Evolutionary conservation across 92 coral and sea anemone genomes (phyloP), one percentile per base, ranked within the genome.

Genomic region (Epizoanthus ramosus): DNA sequence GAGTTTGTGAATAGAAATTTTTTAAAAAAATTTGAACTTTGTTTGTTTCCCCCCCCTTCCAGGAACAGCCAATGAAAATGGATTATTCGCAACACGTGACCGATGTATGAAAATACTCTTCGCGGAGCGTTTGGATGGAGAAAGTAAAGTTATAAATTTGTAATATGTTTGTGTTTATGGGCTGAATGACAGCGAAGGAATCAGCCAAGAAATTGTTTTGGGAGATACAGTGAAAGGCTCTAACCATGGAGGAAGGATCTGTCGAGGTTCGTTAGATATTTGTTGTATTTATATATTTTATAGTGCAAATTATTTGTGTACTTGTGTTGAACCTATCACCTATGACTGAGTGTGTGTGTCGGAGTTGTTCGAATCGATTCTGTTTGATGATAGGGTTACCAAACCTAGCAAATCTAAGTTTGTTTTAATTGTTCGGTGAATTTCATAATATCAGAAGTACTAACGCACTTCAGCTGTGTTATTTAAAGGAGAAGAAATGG

Each of bases 41-140:
- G 39, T 68, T 70, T 66, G 75, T 88, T 93, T 93, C 94, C 91
- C 94, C 84, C 84, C 97, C 72, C 24, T 84, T 93, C 68, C 15
- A 57, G 23, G 43, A 45, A 56, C 63, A 81, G 64, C 98, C 98
- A 93, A 93, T 93, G 25, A 77, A 23, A 89, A 73, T 2, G 33
- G 28, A 57, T n/a, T 53, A 33, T 85, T 57, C 9, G 9, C 25
- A n/a, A 50, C 92, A 89, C 84, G 92, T 89, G 92, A 89, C 79
- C 47, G 54, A 63, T 43, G 14, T 8, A 10, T 47, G 54, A 47
- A 43, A 47, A 47, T 8, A 47, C 15, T 10, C 54, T 69, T 41
- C 84, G 63, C 45, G 83, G 94, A 93, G 91, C 92, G 93, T 92
- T 92, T 89, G 90, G 88, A 84, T 63, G 61, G 72, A 63, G 54